Percentiles rank a stretch among this genome's conserved stretches.
These are phyloP conservation scores for Caenorhabditis brenneri DNA, from an alignment of 1,140 invertebrate species.

Conservation along the genomic window DNA sequence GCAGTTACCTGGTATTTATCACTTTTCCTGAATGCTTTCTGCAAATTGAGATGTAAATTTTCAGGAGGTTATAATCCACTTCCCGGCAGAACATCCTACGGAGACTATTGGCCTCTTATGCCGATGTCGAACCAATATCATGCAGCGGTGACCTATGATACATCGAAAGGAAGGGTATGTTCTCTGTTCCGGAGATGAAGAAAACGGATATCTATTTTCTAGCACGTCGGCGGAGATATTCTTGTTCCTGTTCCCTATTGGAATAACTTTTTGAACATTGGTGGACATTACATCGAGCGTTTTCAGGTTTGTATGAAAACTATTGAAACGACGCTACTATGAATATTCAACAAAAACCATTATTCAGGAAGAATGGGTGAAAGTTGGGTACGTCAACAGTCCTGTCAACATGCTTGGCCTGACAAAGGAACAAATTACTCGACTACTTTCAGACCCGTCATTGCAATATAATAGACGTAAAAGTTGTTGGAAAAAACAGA, in stretches of 20 bases:
- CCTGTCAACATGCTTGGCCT: conserved; percentile 51
- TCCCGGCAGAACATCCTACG: conserved; percentile 51
- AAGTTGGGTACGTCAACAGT: conserved; percentile 41
- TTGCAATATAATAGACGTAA: conserved; percentile 46
- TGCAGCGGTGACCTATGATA: conserved; percentile 54
- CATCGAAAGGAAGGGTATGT: conserved; percentile 47
- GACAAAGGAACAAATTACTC: conserved; percentile 27
- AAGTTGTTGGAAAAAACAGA: too few relatives aligned
- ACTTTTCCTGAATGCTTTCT: too few relatives aligned
- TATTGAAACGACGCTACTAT: too few relatives aligned
- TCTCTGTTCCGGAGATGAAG: background rate
- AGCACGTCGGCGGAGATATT: conserved; percentile 59
- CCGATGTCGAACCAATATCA: conserved; percentile 55
- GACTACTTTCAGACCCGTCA: conserved; percentile 44
- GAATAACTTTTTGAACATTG: conserved; percentile 58
- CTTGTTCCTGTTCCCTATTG: conserved; percentile 58
- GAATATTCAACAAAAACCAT: too few relatives aligned
- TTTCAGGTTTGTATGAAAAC: background rate
- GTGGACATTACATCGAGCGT: conserved; percentile 50
- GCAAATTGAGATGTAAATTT: background rate
- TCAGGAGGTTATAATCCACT: conserved; percentile 51
- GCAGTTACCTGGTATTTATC: background rate
- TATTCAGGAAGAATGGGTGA: conserved; percentile 32
- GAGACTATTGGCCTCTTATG: conserved; percentile 56
- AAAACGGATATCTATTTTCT: conserved; percentile 13